These are phyloP conservation scores for Limnothrissa miodon DNA, from an alignment of 2,113 vertebrate species.

Conservation along the genomic window DNA sequence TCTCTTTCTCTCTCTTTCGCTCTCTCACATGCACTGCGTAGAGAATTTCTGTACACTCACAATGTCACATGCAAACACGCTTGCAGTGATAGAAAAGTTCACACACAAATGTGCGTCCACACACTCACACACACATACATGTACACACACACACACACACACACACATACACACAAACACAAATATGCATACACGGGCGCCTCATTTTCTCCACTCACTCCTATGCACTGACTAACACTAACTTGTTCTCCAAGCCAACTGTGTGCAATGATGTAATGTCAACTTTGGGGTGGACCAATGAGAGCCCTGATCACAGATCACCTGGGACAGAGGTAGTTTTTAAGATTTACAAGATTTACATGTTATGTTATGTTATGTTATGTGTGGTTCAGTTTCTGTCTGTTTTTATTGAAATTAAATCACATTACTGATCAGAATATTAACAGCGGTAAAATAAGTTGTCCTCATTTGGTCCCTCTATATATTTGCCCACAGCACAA, in stretches of 20 bases:
- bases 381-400: not conserved
- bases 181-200: not conserved
- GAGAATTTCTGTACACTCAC: not conserved
- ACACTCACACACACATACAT: not conserved
- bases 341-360: not conserved
- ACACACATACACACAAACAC: not conserved
- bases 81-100: not conserved
- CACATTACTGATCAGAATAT: not conserved
- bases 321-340: not conserved
- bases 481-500: not conserved
- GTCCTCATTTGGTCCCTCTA: not conserved
- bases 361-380: not conserved
- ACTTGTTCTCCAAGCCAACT: slow-evolving; percentile 8
- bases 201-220: not conserved
- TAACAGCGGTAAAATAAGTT: not conserved
- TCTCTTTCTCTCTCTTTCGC: not conserved
- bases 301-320: not conserved
- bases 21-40: not conserved
- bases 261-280: not conserved
- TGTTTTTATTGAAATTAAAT: not conserved
- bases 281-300: not conserved
- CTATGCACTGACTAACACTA: not conserved
- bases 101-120: not conserved
- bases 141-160: not conserved
- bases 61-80: not conserved